A percentile compares a stretch with the other conserved stretches of the same genome.
phyloP scores from a whole-genome alignment of 1,140 invertebrate genomes.

The Charaxes varanes region DNA sequence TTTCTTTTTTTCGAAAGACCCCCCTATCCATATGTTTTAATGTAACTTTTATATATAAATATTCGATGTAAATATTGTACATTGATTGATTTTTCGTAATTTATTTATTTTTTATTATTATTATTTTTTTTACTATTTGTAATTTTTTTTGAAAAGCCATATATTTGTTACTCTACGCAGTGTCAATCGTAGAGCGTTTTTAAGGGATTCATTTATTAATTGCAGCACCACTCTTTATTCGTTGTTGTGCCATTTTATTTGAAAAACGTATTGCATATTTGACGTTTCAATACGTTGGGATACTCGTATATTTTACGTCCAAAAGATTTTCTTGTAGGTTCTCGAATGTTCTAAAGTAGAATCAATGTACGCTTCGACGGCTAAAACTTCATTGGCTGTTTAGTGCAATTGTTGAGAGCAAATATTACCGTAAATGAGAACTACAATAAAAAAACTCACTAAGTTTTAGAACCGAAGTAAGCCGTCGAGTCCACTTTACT shows the following conservation, averaged over 20 bases:
- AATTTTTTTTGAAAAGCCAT: conserved; percentile 56
- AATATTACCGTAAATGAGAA: no score
- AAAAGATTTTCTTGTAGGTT: conserved; percentile 55
- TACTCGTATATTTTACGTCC: conserved; percentile 38
- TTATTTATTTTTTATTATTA: conserved; percentile 68
- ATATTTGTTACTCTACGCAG: conserved; percentile 58
- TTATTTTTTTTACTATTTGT: conserved; percentile 47
- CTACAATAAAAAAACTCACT: no score
- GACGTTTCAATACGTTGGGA: conserved; percentile 43
- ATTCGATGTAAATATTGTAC: conserved; percentile 72
- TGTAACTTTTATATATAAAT: conserved; percentile 60
- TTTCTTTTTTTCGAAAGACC: not conserved
- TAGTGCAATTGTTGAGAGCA: no score
- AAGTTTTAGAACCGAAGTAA: no score
- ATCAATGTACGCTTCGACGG: conserved; percentile 64
- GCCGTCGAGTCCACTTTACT: not conserved
- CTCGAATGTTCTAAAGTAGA: conserved; percentile 66
- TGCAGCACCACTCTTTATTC: conserved; percentile 26
- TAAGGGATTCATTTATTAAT: conserved; percentile 30
- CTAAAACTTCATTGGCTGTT: conserved; percentile 30
- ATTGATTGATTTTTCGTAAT: conserved; percentile 61
- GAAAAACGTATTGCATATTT: conserved; percentile 33
- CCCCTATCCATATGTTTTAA: conserved; percentile 31
- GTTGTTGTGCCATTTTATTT: conserved; percentile 54
- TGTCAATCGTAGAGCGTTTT: conserved; percentile 34